A percentile compares a stretch with the other conserved stretches of the same genome.
Evolutionary conservation across 2,888 invertebrate genomes (phyloP).

Genomic region (Anodontia alba): DNA sequence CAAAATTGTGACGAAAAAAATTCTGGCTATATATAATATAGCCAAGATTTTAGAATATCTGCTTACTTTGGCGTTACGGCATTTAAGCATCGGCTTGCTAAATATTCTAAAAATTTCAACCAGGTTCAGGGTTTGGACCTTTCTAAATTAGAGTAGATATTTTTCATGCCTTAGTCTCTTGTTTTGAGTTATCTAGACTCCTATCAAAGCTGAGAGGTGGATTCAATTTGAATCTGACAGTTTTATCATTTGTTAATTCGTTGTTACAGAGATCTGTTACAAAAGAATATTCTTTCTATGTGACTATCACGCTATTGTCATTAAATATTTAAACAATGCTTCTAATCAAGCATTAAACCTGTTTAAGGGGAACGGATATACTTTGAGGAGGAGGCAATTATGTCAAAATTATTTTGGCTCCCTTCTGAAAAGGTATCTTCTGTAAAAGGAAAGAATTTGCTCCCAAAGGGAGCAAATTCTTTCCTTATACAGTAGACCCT

Average conservation of each 20-base stretch:
- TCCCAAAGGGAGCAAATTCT: no score
- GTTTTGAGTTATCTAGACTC: no score
- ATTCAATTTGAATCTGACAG: not conserved
- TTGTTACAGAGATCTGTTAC: not conserved
- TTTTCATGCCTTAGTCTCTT: not conserved
- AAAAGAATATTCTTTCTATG: not conserved
- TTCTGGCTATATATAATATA: slow-evolving; percentile 7
- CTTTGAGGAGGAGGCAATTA: no score
- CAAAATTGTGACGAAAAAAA: not conserved
- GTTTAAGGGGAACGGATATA: no score
- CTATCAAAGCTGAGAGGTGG: not conserved
- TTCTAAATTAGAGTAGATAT: slow-evolving; percentile 1
- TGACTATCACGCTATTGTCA: slow-evolving; percentile 4
- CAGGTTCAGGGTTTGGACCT: slow-evolving; percentile 11
- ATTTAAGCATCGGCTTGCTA: not conserved
- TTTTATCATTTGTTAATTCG: not conserved
- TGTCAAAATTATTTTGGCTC: no score
- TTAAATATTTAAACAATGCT: slow-evolving; percentile 6
- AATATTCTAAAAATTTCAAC: not conserved
- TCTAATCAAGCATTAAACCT: slow-evolving; percentile 14
- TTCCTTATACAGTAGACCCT: no score
- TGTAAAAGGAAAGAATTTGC: no score
- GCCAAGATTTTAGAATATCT: not conserved
- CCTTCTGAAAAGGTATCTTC: no score
- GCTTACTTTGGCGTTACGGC: not conserved